Conservation (phyloP, 2,113 vertebrate species). For the Mobula hypostoma region DNA sequence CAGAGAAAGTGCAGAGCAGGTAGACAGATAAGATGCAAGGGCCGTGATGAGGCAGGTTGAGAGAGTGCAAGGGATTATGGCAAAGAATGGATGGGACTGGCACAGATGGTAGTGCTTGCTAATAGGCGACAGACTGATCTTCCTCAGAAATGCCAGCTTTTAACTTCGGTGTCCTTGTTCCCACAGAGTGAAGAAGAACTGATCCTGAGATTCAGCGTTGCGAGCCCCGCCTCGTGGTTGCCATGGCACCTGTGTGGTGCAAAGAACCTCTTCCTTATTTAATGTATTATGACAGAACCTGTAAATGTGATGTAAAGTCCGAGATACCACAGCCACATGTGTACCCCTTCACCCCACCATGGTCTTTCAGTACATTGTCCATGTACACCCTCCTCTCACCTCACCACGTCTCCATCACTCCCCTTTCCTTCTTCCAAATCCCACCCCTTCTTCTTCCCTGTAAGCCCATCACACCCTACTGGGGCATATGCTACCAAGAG, state of each 20-base stretch:
- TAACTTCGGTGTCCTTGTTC: slow-evolving; percentile 44
- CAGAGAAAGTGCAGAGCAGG: too few species aligned
- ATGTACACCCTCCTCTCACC: not conserved
- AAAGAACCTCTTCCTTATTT: slow-evolving; percentile 78
- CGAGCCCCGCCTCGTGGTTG: slow-evolving; percentile 67
- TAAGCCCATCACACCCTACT: too few species aligned
- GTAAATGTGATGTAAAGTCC: slow-evolving; percentile 99
- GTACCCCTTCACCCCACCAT: slow-evolving; percentile 61
- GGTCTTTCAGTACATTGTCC: not conserved
- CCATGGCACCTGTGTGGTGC: slow-evolving; percentile 68
- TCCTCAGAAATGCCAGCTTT: not conserved
- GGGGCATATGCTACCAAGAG: too few species aligned
- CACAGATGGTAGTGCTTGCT: not conserved
- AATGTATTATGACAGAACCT: slow-evolving; percentile 79
- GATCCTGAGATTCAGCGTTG: slow-evolving; percentile 65
- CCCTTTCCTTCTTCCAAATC: not conserved
- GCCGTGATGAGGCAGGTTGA: too few species aligned
- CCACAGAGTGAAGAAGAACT: slow-evolving; percentile 77
- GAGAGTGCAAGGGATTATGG: not conserved
- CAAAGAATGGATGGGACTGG: not conserved
- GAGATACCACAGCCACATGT: slow-evolving; percentile 90
- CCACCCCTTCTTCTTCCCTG: not conserved
- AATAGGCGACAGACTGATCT: not conserved
- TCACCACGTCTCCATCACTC: not conserved
- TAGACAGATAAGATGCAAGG: too few species aligned